phyloP scores from a whole-genome alignment of 2,113 vertebrate genomes.

The Pycnonotus jocosus region DNA sequence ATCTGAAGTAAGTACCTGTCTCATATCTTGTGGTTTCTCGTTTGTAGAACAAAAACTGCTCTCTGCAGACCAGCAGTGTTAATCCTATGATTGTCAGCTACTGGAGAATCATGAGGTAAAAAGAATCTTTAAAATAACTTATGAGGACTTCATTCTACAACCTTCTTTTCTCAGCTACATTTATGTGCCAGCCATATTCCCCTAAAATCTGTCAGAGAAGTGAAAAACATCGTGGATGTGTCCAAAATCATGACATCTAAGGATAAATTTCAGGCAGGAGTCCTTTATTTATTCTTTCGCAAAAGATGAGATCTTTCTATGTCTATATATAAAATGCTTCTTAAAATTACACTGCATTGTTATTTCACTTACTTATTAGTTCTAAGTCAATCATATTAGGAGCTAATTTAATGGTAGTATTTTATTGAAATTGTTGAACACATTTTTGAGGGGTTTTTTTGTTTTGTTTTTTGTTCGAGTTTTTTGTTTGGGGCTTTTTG shows the following conservation, averaged over 20 bases:
- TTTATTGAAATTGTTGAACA: not conserved
- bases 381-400: not conserved
- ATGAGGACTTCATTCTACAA: not conserved
- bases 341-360: not conserved
- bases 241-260: not conserved
- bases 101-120: not conserved
- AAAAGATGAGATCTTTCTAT: not conserved
- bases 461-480: too few relatives aligned
- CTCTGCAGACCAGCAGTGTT: not conserved
- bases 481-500: not conserved
- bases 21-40: not conserved
- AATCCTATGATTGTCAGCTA: conserved; percentile 7
- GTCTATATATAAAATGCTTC: not conserved
- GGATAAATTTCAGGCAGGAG: not conserved
- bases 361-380: not conserved
- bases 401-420: not conserved
- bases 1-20: not conserved
- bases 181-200: not conserved
- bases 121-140: conserved; percentile 4
- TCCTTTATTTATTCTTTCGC: not conserved
- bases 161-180: not conserved
- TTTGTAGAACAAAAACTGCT: not conserved
- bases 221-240: not conserved
- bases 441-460: not conserved
- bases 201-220: not conserved